Evolutionary conservation across 2,888 invertebrate genomes (phyloP), one percentile per base, ranked within the genome.

Genomic region (Lycaena phlaeas): DNA sequence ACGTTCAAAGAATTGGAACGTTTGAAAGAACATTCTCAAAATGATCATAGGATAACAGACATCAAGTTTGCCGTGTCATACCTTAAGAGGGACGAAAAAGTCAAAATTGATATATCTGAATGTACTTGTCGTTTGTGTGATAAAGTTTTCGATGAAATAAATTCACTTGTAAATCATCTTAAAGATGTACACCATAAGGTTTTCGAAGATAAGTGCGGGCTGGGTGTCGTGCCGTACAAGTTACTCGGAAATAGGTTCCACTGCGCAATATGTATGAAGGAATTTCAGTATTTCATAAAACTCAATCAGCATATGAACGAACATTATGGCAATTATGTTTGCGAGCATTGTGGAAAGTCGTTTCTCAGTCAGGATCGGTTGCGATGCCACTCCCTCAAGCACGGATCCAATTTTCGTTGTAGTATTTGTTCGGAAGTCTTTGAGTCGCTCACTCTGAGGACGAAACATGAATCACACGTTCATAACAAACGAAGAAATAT

Each of bases 231-330:
- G 18, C 84, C 82, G 0, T 82, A 78, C 42, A 67, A 53, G 27
- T 51, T 82, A 0, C 44, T 53, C 1, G 54, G 54, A 1, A 62
- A 68, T 4, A 40, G 28, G 1, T 72, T 62, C 38, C 48, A 64
- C 48, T 84, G 84, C 50, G 76, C 73, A 0, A 44, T 77, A 0
- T 84, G 84, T 38, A 50, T 51, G 1, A 57, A 67, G 37, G 49
- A 57, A 1, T 82, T 79, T 36, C 63, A 69, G 18, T 82, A 78
- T 41, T 84, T 81, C 36, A 65, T 72, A 3, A 82, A 73, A 44
- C 44, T 82, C 0, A 84, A 82, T 36, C 75, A 81, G 38, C 84
- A 84, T 38, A 82, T 84, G 81, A 84, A 84, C 40, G 51, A 56
- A 3, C 84, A 84, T 43, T 84, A 52, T 37, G 75, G 73, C 0